Evolutionary conservation across 2,888 invertebrate genomes (phyloP), one percentile per base, ranked within the genome.

Genomic region (Platynereis dumerilii): DNA sequence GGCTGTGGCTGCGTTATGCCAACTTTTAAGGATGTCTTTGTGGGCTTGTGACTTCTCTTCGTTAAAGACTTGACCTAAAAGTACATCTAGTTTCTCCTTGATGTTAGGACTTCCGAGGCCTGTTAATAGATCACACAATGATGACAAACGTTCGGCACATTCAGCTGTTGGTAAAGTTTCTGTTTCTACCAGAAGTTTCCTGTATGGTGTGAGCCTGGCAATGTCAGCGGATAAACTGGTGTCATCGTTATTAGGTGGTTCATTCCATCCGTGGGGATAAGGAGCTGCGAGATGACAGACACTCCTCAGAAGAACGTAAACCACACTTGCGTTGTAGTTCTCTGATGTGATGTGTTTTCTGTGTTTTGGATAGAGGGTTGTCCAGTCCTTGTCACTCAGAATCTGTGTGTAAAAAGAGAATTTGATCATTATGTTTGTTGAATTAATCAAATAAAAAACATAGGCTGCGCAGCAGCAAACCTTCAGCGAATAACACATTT

Each of bases 251-350:
- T 74, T 69, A 0, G 82, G 81, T 3, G 70, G 59, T 24, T 71
- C 68, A 29, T 70, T 58, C 82, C 82, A 82, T 20, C 81, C 80
- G 65, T 77, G 72, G 1, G 82, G 82, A 63, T 80, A 80, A 24
- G 82, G 81, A 3, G 80, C 75, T 58, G 75, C 74, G 17, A 81
- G 71, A 65, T 79, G 78, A 61, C 80, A 80, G 26, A 79, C 71
- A 10, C 75, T 75, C 66, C 78, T 76, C 52, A 80, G 74, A 15
- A 82, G 72, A 7, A 75, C 69, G 12, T 73, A 66, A 55, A 80
- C 69, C 1, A 78, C 65, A 2, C 69, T 70, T 45, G 74, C 72
- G 70, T 78, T 78, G 62, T 71, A 81, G 48, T 72, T 69, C 54
- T 75, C 74, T 0, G 80, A 77, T 1, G 72, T 57, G 2, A 72